phyloP scores from a whole-genome alignment of 2,797 vertebrate species.

The Mormyrus proboscirostris region DNA sequence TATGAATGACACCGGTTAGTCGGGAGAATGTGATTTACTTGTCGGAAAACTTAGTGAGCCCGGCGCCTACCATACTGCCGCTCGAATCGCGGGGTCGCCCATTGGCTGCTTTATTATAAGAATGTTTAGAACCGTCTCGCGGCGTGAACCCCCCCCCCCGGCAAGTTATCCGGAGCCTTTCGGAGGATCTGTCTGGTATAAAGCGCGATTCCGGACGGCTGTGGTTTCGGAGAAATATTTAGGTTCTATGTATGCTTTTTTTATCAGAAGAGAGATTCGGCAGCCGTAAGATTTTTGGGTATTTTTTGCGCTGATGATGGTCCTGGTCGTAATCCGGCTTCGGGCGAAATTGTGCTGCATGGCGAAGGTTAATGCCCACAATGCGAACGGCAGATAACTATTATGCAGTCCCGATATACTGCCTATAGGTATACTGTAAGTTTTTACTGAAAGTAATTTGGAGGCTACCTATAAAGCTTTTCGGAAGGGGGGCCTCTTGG shows the following conservation, averaged over 20 bases:
- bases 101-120: background rate
- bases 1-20: background rate
- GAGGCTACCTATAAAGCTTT: background rate
- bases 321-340: background rate
- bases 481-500: background rate
- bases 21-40: background rate
- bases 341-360: slow-evolving; percentile 12
- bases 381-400: background rate
- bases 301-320: background rate
- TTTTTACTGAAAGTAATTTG: background rate
- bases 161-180: background rate
- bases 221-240: background rate
- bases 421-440: background rate
- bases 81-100: background rate
- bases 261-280: background rate
- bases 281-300: background rate
- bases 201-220: background rate
- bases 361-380: background rate
- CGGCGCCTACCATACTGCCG: background rate
- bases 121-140: background rate
- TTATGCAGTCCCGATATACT: background rate
- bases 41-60: background rate
- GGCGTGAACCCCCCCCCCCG: background rate
- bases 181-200: background rate
- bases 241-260: background rate